Base-by-base conservation (phyloP, 2,888 invertebrate species). In the Hirudinaria manillensis region DNA sequence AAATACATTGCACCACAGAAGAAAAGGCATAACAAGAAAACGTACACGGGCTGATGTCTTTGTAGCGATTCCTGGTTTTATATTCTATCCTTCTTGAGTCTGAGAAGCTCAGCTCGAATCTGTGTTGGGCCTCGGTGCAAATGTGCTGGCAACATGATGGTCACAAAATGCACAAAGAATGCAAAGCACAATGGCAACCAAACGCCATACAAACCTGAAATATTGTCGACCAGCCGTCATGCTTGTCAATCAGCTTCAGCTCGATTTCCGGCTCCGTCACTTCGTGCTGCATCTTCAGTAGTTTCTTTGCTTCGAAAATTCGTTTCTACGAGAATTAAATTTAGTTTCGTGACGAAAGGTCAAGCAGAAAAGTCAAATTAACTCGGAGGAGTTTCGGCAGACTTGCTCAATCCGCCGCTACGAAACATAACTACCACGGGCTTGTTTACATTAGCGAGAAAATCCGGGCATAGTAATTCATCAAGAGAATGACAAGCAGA, bases 1-100 rank as follows among this genome's bases (percentile, higher is more conserved):
- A 36, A 10, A 3, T 36, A 36, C 10, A 6, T 36, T 36, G 10
- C 36, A 36, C 10, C 10, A 45, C 16, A 45, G 3, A 45, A 45
- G 16, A 45, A 45, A 1, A 1, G 6, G 3, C 45, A n/a, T n/a
- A n/a, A n/a, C n/a, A n/a, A n/a, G n/a, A 45, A 6, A 45, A 45
- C 21, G 21, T 45, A 86, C 86, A 97, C 0, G 97, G 96, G 85
- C 91, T 93, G 10, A 97, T 96, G 89, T 97, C 96, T 82, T 94
- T 88, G 86, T 97, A 97, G 81, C 97, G 89, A 87, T 96, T 96
- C 79, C 94, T 87, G 77, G 88, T 88, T 84, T 91, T 91, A 84
- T 93, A 93, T 82, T 90, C 89, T 10, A 90, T 89, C 82, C 91
- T 91, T 82, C 89, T 89, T 10, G 93, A 92, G 85, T 92, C 92